Evolutionary conservation across 2,113 vertebrate genomes (phyloP), one percentile per base, ranked within the genome.

Genomic region (Clarias gariepinus): DNA sequence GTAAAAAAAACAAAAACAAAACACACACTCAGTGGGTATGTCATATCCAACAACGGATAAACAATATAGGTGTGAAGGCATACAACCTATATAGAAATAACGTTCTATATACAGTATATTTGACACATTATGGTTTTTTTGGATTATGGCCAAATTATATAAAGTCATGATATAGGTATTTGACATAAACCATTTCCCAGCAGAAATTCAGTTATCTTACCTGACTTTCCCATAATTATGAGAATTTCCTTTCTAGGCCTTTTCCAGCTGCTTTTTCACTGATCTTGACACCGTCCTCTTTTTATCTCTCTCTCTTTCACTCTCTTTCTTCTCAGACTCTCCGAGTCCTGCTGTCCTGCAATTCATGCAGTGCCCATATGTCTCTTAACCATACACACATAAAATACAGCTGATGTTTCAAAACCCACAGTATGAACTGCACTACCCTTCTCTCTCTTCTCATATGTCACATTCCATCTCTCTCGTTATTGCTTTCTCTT

Each of bases 181-280:
- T 41, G 21, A 66, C 58, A 86, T 47, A 47, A 0, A 36, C 64
- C 41, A 81, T 36, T 41, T 60, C 5, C 6, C 19, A 80, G 6
- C 18, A 88, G 4, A 33, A 25, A 28, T n/a, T 12, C 33, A 60
- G 15, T 21, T 60, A 9, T 69, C 93, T 92, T 91, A 96, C 95
- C 94, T 92, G 95, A 95, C 86, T 95, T 96, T 57, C 95, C 95
- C 95, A 96, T 96, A 83, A 85, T 91, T 89, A 86, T 82, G 84
- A 63, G 82, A 82, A 81, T 61, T 18, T 86, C 47, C 84, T 71
- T 19, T 60, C 69, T 85, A 18, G 28, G 86, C 18, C 36, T 84
- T 82, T 47, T 47, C 41, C 41, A 47, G 41, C 57, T 60, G 41
- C 55, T 68, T 60, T 61, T 64, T 84, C 52, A 21, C 84, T 84